These are phyloP conservation scores for Dipodomys spectabilis DNA, from an alignment of 2,113 vertebrate genomes.

Conservation along the genomic window DNA sequence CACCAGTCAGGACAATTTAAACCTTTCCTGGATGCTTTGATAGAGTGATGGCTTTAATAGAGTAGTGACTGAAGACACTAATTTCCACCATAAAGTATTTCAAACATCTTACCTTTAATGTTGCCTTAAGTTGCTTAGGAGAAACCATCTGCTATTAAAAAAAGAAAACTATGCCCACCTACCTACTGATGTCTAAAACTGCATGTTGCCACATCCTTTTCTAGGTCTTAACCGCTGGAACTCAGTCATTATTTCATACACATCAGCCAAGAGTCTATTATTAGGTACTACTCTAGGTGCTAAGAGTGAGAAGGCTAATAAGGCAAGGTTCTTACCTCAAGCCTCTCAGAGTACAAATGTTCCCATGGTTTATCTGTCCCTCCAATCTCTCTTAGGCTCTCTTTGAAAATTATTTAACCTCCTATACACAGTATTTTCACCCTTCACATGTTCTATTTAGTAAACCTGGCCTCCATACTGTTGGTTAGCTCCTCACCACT, in stretches of 20 bases:
- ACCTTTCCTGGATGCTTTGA: neutral
- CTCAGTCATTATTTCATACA: neutral
- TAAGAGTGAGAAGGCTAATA: neutral
- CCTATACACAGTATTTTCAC: neutral
- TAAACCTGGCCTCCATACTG: neutral
- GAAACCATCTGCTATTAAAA: neutral
- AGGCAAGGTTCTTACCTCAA: neutral
- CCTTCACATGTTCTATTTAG: neutral
- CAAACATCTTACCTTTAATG: neutral
- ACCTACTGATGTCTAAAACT: neutral
- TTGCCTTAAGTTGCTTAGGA: neutral
- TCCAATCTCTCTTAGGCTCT: neutral
- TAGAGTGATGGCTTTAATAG: neutral
- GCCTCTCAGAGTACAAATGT: neutral
- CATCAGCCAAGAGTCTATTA: neutral
- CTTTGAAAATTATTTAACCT: neutral
- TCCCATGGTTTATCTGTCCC: neutral
- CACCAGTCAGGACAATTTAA: neutral
- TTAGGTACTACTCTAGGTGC: neutral
- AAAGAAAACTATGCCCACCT: neutral
- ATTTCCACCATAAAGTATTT: neutral
- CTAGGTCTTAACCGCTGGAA: neutral
- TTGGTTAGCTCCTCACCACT: neutral
- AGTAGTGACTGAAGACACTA: neutral
- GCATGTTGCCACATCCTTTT: neutral